Base-by-base conservation (phyloP, 2,113 vertebrate genomes). In the Phylloscopus trochiloides region DNA sequence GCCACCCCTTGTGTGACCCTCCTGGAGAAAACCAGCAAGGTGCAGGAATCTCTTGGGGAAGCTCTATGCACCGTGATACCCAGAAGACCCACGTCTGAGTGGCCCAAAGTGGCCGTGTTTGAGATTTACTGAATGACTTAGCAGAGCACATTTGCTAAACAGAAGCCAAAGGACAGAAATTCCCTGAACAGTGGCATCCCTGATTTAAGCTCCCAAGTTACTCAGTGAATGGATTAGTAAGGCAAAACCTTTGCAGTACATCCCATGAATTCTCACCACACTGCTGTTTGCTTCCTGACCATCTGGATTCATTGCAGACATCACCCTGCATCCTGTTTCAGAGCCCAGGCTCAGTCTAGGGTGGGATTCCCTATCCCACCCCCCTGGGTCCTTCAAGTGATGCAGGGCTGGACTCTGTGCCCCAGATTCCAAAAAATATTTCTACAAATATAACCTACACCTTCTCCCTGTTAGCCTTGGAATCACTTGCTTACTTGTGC, bases 221-320 rank as follows among this genome's bases (percentile, higher is more conserved):
- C 24, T 66, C 32, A 45, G 12, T 85, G 54, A 65, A 70, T 25
- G 26, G 19, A 59, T 78, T 65, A 61, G n/a, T 57, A 78, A 52
- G 26, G 36, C 34, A 86, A 50, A 86, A 19, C 20, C 17, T 24
- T 48, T 50, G 32, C 29, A 62, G n/a, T 26, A 20, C 24, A 67
- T 25, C 9, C 25, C 28, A 12, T 51, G 29, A 36, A 15, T 40
- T 50, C 18, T 73, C 1, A 1, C 17, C 40, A 45, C 0, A 1
- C 17, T 63, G 17, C 50, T 78, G 12, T 57, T 87, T 83, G 62
- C 45, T 59, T 88, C 32, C 38, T 58, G 54, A 68, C 17, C 63
- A 36, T 42, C 74, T 73, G 45, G 19, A 85, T 70, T 20, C 17
- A 14, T 15, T 73, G 22, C 63, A 65, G 65, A 47, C 4, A 29